Percentiles rank a stretch among this genome's conserved stretches.
Evolutionary conservation across 1,140 invertebrate species (phyloP).

Genomic region (Scaptomyza graminum): DNA sequence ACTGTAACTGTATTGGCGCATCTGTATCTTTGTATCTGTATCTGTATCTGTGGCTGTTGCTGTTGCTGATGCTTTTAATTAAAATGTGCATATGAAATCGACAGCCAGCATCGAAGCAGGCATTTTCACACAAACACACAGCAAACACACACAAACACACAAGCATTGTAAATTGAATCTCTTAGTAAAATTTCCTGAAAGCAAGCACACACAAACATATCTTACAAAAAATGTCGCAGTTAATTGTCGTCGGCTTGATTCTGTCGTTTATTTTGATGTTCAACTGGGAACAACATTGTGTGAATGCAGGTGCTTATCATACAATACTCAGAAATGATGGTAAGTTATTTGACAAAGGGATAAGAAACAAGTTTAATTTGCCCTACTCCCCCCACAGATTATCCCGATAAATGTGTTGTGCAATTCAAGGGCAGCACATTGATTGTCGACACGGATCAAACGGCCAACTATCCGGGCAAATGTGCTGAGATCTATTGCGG

Average conservation of each 20-base stretch:
- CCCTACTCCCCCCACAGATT: conserved; percentile 16
- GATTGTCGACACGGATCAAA: conserved; percentile 12
- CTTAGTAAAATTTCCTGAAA: conserved; percentile 60
- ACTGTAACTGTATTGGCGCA: conserved; percentile 33
- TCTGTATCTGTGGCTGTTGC: background rate
- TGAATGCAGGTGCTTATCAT: background rate
- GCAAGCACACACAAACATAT: background rate
- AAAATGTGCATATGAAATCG: conserved; percentile 67
- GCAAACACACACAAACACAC: conserved; percentile 21
- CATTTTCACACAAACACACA: conserved; percentile 30
- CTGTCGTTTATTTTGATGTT: conserved; percentile 27
- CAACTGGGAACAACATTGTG: background rate
- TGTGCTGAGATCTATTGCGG: conserved; percentile 50
- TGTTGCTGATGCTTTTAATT: conserved; percentile 56
- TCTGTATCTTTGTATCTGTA: background rate
- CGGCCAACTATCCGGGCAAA: conserved; percentile 31
- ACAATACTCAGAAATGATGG: conserved; percentile 27
- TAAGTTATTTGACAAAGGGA: background rate
- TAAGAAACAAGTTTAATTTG: background rate
- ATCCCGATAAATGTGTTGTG: conserved; percentile 46
- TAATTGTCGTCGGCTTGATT: conserved; percentile 1
- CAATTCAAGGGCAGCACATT: background rate
- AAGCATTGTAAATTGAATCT: conserved; percentile 59
- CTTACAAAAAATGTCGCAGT: conserved; percentile 37
- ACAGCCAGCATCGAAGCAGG: conserved; percentile 41